Evolutionary conservation across 1,140 invertebrate species (phyloP).

Genomic region (Pygmarrhopalites habei): DNA sequence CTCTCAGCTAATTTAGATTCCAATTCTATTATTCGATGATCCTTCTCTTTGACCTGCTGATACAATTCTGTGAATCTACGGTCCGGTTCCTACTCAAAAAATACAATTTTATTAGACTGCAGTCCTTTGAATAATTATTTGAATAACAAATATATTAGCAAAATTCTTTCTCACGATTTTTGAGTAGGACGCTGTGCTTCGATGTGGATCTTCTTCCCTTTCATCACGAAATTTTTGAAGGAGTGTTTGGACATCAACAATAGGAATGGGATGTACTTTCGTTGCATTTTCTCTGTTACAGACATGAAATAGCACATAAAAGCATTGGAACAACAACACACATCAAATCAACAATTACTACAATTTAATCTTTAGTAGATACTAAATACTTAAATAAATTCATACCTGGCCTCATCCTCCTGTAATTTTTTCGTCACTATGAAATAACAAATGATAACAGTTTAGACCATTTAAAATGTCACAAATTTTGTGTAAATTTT

Average conservation of each 20-base stretch:
- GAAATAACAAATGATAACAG: too few relatives aligned
- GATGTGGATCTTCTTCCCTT: conserved; percentile 4
- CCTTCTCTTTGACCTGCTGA: conserved; percentile 26
- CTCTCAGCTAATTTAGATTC: conserved; percentile 22
- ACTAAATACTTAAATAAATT: background rate
- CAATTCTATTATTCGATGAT: conserved; percentile 24
- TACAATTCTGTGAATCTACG: conserved; percentile 26
- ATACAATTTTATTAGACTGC: too few relatives aligned
- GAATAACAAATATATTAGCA: too few relatives aligned
- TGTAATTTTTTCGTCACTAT: conserved; percentile 28
- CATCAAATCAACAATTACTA: background rate
- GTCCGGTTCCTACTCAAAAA: conserved; percentile 27
- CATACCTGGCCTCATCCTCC: conserved; percentile 27
- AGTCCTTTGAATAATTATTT: too few relatives aligned
- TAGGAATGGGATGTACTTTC: background rate
- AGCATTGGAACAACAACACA: too few relatives aligned
- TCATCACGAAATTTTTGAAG: conserved; percentile 13
- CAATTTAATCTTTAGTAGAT: background rate
- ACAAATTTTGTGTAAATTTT: too few relatives aligned
- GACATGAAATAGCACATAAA: background rate
- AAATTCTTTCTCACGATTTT: conserved; percentile 20
- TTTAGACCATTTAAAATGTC: too few relatives aligned
- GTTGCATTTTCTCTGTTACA: background rate
- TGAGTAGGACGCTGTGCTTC: background rate
- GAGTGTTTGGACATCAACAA: conserved; percentile 16